Evolutionary conservation across 2,797 vertebrate species (phyloP).

Genomic region (Clarias fuscus): DNA sequence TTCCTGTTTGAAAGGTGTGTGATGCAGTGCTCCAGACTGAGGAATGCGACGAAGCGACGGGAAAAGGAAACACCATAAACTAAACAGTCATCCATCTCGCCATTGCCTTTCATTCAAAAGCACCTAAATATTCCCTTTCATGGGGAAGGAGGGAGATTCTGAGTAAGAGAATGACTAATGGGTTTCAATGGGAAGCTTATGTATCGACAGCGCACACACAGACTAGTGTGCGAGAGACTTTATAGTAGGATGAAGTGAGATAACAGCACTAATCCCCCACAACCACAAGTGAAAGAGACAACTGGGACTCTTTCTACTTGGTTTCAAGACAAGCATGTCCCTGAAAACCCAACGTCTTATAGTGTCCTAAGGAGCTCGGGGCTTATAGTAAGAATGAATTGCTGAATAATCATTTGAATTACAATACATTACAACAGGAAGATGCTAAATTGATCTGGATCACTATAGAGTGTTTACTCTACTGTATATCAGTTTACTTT

Average conservation of each 20-base stretch:
- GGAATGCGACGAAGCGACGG: constrained; percentile 17
- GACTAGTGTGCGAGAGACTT: constrained; percentile 19
- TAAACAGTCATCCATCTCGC: constrained; percentile 37
- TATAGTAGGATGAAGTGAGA: constrained; percentile 24
- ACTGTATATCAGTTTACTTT: not conserved
- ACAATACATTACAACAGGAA: not conserved
- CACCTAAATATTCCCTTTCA: constrained; percentile 31
- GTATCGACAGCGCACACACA: constrained; percentile 32
- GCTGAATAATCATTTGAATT: not conserved
- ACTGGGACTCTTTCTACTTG: constrained; percentile 18
- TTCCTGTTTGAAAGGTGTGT: constrained; percentile 21
- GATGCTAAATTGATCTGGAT: not conserved
- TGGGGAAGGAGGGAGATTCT: constrained; percentile 16
- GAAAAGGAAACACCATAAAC: constrained; percentile 19
- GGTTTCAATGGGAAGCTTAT: constrained; percentile 37
- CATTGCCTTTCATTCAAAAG: constrained; percentile 15
- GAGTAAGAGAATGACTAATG: constrained; percentile 41
- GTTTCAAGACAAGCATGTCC: not conserved
- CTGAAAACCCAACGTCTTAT: not conserved
- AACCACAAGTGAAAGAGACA: constrained; percentile 18
- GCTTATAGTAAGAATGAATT: not conserved
- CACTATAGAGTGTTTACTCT: no score
- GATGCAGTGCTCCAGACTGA: not conserved
- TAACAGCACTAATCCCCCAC: constrained; percentile 41
- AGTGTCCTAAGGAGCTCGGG: not conserved